Evolutionary conservation across 2,797 vertebrate species (phyloP), one percentile per base, ranked within the genome.

Genomic region (Coilia nasus): DNA sequence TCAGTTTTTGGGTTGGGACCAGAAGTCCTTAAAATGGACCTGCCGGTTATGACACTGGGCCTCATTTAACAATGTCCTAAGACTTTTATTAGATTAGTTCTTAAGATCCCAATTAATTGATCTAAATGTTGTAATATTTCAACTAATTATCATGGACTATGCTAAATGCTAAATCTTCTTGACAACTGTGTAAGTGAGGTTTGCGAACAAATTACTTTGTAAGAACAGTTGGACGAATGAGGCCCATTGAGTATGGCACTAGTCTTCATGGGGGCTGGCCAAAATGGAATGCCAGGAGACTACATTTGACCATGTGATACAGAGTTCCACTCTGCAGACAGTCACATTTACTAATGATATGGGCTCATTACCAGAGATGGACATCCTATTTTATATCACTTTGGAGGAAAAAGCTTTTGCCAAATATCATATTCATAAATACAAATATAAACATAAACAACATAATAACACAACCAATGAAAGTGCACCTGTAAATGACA

Each of bases 401-500:
- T 41, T 41, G 35, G 35, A 5, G 35, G 35, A 5, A 5, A 5
- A 5, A 5, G 35, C 35, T 2, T 41, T 41, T 41, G 35, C 35
- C 35, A 41, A 41, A 41, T 41, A 41, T 41, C 5, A 41, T 41
- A 71, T 31, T 28, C 25, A 31, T 31, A 41, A 75, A 75, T 12
- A 71, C 2, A 35, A 78, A 19, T 21, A 31, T 75, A 15, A 19
- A 14, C 31, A 17, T 35, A 75, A 5, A 41, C 31, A 78, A 9
- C 31, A 21, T 31, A 41, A 44, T 78, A 17, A 31, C 17, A 59
- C 21, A 44, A 47, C 71, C 35, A 56, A 60, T 44, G 44, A 28
- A 78, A 83, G 81, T 21, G 82, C 86, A 96, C 96, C 95, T 96
- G 93, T 95, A 96, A 64, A 96, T 92, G 82, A 92, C 87, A 0